Evolutionary conservation across 2,888 invertebrate species (phyloP).

Genomic region (Clistopyga incitator): DNA sequence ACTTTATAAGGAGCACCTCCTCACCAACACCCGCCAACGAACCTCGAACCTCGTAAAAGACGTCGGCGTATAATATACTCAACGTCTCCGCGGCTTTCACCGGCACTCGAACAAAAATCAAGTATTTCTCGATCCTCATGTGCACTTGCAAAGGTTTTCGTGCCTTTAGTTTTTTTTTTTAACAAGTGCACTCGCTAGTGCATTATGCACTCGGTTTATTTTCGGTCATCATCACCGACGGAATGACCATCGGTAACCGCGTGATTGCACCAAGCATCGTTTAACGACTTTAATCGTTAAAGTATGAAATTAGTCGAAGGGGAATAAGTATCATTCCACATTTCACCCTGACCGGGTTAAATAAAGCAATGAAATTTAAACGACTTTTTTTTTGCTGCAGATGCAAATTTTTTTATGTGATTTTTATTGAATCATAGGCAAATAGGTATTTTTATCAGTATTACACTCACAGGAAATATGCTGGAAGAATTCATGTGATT

Average conservation of each 20-base stretch:
- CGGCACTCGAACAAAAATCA: conserved; percentile 43
- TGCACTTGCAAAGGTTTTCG: conserved; percentile 1
- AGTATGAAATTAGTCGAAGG: conserved; percentile 8
- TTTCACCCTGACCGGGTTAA: conserved; percentile 19
- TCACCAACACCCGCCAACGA: conserved; percentile 71
- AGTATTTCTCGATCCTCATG: conserved; percentile 23
- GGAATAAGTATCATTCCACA: conserved; percentile 3
- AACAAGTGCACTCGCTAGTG: neutral
- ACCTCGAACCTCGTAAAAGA: conserved; percentile 54
- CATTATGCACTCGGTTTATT: conserved; percentile 28
- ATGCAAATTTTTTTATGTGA: neutral
- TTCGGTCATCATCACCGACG: neutral
- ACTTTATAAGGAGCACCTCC: conserved; percentile 81
- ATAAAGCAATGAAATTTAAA: neutral
- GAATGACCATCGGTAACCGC: neutral
- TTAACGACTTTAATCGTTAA: conserved; percentile 33
- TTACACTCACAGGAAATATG: too few species aligned
- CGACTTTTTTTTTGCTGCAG: neutral
- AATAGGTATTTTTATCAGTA: too few species aligned
- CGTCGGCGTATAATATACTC: conserved; percentile 45
- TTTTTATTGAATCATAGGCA: too few species aligned
- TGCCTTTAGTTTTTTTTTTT: neutral
- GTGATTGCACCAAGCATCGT: conserved; percentile 15
- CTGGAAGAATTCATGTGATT: too few species aligned
- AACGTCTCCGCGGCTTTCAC: conserved; percentile 62